Evolutionary conservation across 2,113 vertebrate species (phyloP).

Genomic region (Gasterosteus aculeatus): DNA sequence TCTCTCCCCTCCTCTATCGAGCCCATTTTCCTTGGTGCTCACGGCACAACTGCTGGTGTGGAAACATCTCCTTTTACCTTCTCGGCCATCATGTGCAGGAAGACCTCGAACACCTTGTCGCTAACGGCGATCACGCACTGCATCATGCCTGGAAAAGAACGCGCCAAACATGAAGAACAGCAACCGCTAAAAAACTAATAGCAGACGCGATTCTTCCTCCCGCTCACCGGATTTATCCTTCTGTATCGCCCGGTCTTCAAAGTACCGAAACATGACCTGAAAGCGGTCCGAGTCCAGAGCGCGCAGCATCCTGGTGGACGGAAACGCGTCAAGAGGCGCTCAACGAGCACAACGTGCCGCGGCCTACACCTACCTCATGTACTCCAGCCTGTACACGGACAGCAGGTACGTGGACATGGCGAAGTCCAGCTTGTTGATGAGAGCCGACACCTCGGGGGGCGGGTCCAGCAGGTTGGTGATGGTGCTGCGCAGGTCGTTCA

Average conservation of each 20-base stretch:
- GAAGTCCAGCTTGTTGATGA: conserved; percentile 98
- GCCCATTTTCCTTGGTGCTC: background rate
- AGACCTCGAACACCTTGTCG: conserved; percentile 98
- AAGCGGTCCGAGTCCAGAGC: conserved; percentile 94
- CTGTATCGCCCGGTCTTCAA: conserved; percentile 98
- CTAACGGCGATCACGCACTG: conserved; percentile 97
- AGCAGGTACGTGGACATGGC: conserved; percentile 98
- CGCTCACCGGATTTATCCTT: conserved; percentile 96
- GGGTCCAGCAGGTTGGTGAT: conserved; percentile 97
- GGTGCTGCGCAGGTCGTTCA: conserved; percentile 93
- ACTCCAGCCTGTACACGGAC: conserved; percentile 96
- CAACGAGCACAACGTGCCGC: background rate
- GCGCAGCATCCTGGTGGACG: conserved; percentile 86
- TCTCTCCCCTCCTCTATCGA: background rate
- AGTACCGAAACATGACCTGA: conserved; percentile 99
- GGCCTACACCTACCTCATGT: conserved; percentile 87
- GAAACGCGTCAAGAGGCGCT: background rate
- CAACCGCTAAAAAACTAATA: no score
- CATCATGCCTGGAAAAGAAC: conserved; percentile 90
- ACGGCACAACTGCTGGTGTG: background rate
- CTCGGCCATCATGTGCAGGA: conserved; percentile 97
- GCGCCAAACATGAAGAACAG: background rate
- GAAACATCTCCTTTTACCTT: conserved; percentile 83
- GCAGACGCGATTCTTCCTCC: no score
- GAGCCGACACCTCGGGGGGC: conserved; percentile 90